Evolutionary conservation across 2,888 invertebrate genomes (phyloP).

Genomic region (Odontomyia ornata): DNA sequence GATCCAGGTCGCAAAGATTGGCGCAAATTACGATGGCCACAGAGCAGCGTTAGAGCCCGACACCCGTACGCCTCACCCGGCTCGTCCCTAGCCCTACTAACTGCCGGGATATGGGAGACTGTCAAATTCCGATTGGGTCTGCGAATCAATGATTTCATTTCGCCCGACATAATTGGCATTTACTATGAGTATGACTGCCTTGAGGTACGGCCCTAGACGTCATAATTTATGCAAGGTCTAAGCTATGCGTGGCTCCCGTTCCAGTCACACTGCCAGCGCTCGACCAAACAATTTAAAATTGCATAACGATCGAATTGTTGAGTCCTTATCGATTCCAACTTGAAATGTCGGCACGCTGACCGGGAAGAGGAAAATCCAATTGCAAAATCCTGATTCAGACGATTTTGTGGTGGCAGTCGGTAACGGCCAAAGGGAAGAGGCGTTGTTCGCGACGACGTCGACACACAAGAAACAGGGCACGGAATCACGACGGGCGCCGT

Average conservation of each 20-base stretch:
- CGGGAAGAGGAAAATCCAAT: slow-evolving; percentile 6
- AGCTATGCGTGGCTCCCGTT: too few relatives aligned
- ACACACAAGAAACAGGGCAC: slow-evolving; percentile 34
- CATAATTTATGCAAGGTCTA: too few relatives aligned
- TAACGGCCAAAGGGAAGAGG: slow-evolving; percentile 21
- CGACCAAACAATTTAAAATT: slow-evolving; percentile 3
- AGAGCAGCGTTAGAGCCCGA: too few relatives aligned
- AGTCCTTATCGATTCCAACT: slow-evolving; percentile 13
- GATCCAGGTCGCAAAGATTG: background rate
- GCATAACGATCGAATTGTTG: slow-evolving; percentile 23
- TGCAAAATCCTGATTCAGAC: slow-evolving; percentile 14
- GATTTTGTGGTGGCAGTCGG: background rate
- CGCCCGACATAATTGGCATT: too few relatives aligned
- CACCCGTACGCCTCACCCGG: too few relatives aligned
- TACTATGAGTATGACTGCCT: too few relatives aligned
- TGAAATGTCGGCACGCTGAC: background rate
- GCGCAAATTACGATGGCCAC: background rate
- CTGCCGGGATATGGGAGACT: too few relatives aligned
- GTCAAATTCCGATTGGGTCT: too few relatives aligned
- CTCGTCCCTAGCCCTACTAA: too few relatives aligned
- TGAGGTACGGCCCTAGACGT: too few relatives aligned
- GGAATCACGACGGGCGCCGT: slow-evolving; percentile 11
- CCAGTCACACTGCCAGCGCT: background rate
- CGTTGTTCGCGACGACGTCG: slow-evolving; percentile 39
- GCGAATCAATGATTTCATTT: too few relatives aligned